Evolutionary conservation across 2,888 invertebrate species (phyloP).

Genomic region (Tiphia femorata): DNA sequence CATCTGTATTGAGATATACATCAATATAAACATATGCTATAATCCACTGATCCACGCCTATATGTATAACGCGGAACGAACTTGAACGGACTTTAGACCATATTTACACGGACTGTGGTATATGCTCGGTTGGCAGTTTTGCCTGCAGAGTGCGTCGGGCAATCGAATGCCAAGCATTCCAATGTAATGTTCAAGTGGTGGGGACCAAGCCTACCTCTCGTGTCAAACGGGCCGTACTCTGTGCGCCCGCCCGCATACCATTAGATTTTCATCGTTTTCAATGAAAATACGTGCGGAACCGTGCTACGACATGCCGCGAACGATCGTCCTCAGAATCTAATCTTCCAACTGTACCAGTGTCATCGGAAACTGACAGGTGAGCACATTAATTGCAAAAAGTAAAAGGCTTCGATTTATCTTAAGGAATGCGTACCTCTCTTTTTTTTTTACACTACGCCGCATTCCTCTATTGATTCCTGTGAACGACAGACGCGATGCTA

Average conservation of each 20-base stretch:
- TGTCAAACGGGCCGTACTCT: constrained; percentile 61
- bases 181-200: constrained; percentile 52
- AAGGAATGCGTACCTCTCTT: constrained; percentile 53
- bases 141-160: constrained; percentile 54
- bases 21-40: background rate
- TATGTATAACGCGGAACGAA: background rate
- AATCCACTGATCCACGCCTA: background rate
- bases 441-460: constrained; percentile 61
- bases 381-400: constrained; percentile 19
- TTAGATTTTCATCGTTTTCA: constrained; percentile 62
- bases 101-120: constrained; percentile 36
- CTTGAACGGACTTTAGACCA: constrained; percentile 12
- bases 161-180: constrained; percentile 64
- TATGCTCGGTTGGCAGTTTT: constrained; percentile 53
- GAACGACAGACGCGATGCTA: constrained; percentile 18
- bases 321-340: constrained; percentile 26
- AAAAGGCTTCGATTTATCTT: constrained; percentile 30
- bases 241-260: constrained; percentile 62
- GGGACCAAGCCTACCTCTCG: constrained; percentile 50
- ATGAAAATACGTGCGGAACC: constrained; percentile 52
- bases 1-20: too few relatives aligned
- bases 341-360: constrained; percentile 26
- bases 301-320: constrained; percentile 31
- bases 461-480: constrained; percentile 67
- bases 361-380: constrained; percentile 41